Conservation (phyloP, 2,113 vertebrate genomes). For the Plestiodon gilberti region DNA sequence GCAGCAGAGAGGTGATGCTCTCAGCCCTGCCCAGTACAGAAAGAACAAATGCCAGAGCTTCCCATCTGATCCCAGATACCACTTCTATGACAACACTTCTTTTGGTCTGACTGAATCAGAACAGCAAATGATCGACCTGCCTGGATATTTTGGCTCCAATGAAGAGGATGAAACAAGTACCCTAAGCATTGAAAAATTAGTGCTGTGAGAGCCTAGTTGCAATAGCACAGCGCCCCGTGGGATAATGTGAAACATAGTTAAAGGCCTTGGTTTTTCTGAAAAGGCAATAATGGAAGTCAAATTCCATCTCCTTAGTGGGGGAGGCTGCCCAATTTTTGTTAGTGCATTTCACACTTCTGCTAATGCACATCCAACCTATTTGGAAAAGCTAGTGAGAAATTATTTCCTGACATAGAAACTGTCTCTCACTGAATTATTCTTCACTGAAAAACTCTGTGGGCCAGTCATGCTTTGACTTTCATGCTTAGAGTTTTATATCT, state of each 20-base stretch:
- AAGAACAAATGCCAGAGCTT: constrained; percentile 87
- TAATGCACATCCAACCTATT: background rate
- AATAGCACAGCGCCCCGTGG: rapidly evolving
- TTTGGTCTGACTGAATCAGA: constrained; percentile 89
- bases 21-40: constrained; percentile 81
- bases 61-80: constrained; percentile 81
- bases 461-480: background rate
- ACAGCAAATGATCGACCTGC: constrained; percentile 89
- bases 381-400: background rate
- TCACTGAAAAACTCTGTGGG: background rate
- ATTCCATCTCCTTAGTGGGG: background rate
- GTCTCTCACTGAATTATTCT: background rate
- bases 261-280: background rate
- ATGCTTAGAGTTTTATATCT: background rate
- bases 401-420: background rate
- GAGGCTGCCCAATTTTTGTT: background rate
- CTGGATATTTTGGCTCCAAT: constrained; percentile 81
- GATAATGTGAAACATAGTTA: background rate
- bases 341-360: background rate
- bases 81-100: constrained; percentile 81
- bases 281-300: background rate
- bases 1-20: constrained; percentile 78
- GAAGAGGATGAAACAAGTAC: constrained; percentile 83
- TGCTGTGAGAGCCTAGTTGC: constrained; percentile 64
- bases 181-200: constrained; percentile 79